These are phyloP conservation scores for Allacma fusca DNA, from an alignment of 2,888 invertebrate species.

Conservation along the genomic window DNA sequence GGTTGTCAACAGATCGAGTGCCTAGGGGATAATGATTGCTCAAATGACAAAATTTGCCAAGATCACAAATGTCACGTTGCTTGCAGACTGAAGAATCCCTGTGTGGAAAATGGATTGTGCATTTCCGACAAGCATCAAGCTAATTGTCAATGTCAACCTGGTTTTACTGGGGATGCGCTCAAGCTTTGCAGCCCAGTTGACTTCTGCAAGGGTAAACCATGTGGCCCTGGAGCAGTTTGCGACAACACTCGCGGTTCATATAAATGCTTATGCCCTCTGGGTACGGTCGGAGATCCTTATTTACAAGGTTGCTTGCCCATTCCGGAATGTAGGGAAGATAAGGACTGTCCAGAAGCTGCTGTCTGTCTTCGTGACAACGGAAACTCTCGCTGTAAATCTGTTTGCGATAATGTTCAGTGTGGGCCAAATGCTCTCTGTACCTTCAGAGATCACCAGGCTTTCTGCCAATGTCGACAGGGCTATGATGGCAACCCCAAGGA, in stretches of 20 bases:
- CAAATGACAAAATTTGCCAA: conserved; percentile 83
- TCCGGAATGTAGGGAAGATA: conserved; percentile 80
- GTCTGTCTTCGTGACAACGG: conserved; percentile 78
- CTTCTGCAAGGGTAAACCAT: conserved; percentile 80
- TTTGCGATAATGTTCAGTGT: conserved; percentile 79
- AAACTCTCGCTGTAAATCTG: conserved; percentile 81
- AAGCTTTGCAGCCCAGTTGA: conserved; percentile 77
- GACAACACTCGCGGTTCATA: conserved; percentile 79
- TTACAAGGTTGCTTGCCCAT: conserved; percentile 78
- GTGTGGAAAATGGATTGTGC: conserved; percentile 85
- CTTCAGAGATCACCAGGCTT: conserved; percentile 76
- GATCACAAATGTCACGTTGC: conserved; percentile 85
- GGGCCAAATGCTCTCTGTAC: conserved; percentile 85
- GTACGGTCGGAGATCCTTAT: conserved; percentile 85
- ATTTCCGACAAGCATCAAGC: conserved; percentile 83
- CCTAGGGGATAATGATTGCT: conserved; percentile 74
- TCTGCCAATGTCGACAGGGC: conserved; percentile 80
- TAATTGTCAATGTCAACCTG: conserved; percentile 84
- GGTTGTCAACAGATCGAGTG: conserved; percentile 86
- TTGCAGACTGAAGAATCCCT: conserved; percentile 82
- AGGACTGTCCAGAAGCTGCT: conserved; percentile 82
- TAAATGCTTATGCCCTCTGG: conserved; percentile 79
- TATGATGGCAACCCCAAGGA: conserved; percentile 80
- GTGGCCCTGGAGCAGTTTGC: conserved; percentile 82
- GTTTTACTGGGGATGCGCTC: conserved; percentile 80